Percentiles rank a stretch among this genome's conserved stretches.
phyloP scores from a whole-genome alignment of 2,797 vertebrate genomes.

The Pipistrellus kuhlii region DNA sequence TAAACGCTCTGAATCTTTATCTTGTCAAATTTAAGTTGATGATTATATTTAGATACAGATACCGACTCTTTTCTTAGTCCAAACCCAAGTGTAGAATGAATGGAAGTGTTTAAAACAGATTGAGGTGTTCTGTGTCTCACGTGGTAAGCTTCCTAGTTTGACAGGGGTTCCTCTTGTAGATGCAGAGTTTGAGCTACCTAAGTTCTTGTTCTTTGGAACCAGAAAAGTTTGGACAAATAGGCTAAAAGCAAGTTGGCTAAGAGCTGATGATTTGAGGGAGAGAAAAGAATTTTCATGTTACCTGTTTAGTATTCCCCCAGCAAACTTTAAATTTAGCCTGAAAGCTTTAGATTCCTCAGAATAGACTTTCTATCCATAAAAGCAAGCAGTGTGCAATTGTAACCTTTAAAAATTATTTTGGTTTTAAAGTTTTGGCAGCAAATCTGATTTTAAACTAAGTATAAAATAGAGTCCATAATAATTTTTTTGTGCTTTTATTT shows the following conservation, averaged over 20 bases:
- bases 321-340: constrained; percentile 42
- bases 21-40: background rate
- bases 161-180: background rate
- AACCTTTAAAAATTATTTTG: background rate
- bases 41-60: background rate
- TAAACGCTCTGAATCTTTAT: constrained; percentile 26
- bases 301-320: background rate
- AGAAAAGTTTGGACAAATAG: background rate
- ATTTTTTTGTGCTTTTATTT: background rate
- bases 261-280: background rate
- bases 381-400: background rate
- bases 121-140: background rate
- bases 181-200: background rate
- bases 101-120: background rate
- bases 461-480: background rate
- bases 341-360: constrained; percentile 17
- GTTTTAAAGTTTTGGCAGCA: background rate
- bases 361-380: background rate
- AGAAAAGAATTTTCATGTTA: background rate
- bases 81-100: background rate
- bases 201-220: background rate
- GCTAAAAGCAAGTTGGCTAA: background rate
- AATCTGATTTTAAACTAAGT: constrained; percentile 1
- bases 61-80: background rate
- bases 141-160: background rate